Conservation (phyloP, 2,113 vertebrate species). For the Crypturellus undulatus region DNA sequence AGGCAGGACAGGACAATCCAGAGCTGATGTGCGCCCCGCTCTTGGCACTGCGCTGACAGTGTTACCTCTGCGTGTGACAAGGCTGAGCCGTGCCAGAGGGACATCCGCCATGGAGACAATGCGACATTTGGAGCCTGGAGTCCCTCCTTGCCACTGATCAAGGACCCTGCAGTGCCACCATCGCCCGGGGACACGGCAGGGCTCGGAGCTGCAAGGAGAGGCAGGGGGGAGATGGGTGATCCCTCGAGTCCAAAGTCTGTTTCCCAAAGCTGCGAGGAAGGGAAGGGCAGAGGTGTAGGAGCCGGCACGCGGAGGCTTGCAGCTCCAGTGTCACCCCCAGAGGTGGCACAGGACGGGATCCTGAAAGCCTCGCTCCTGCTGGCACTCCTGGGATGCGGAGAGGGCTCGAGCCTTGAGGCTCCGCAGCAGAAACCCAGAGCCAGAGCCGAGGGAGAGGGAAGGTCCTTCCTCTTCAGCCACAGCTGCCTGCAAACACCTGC, state of each 20-base stretch:
- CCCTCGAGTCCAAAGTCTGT: background rate
- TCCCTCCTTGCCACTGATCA: background rate
- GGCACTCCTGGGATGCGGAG: background rate
- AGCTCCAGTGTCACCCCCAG: background rate
- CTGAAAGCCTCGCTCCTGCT: background rate
- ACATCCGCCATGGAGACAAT: background rate
- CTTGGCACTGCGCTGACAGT: rapidly evolving
- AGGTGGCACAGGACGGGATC: background rate
- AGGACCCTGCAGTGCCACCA: background rate
- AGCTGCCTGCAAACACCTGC: background rate
- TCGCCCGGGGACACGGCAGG: background rate
- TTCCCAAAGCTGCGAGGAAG: background rate
- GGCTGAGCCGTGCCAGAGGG: background rate
- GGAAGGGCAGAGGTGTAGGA: background rate
- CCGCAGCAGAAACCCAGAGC: background rate
- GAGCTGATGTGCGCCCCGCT: background rate
- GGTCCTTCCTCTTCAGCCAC: constrained; percentile 9
- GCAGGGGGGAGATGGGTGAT: background rate
- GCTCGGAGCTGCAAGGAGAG: background rate
- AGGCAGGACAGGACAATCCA: background rate
- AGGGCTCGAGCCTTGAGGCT: background rate
- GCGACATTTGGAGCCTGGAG: background rate
- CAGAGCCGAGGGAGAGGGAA: background rate
- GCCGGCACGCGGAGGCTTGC: rapidly evolving
- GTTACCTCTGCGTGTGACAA: background rate